phyloP scores from a whole-genome alignment of 1,140 invertebrate genomes.

The Ptiloglossa arizonensis region DNA sequence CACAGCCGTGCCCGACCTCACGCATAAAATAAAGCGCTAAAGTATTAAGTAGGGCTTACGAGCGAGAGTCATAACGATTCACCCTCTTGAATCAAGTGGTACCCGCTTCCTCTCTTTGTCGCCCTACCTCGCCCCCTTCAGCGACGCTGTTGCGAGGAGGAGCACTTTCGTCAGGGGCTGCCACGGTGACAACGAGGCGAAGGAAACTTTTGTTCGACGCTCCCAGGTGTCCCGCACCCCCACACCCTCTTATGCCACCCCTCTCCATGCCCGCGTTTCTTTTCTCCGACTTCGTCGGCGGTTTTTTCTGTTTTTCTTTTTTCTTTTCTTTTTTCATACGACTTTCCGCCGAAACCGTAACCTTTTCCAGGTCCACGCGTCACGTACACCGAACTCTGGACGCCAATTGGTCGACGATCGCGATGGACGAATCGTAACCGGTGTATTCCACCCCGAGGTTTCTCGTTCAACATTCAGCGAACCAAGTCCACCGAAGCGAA shows the following conservation, averaged over 20 bases:
- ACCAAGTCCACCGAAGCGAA: too few species aligned
- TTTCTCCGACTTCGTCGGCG: neutral
- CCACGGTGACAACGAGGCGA: slow-evolving; percentile 59
- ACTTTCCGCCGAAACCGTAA: neutral
- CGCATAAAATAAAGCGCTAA: slow-evolving; percentile 71
- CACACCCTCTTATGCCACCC: too few species aligned
- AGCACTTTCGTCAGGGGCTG: slow-evolving; percentile 45
- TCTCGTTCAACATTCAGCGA: too few species aligned
- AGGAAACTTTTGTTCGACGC: slow-evolving; percentile 63
- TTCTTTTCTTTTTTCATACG: neutral
- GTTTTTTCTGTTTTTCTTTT: neutral
- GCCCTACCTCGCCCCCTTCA: slow-evolving; percentile 6
- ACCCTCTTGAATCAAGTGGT: slow-evolving; percentile 71
- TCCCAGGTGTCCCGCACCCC: slow-evolving; percentile 48
- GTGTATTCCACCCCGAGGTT: too few species aligned
- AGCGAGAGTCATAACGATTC: slow-evolving; percentile 72
- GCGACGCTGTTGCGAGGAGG: slow-evolving; percentile 18
- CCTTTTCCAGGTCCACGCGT: too few species aligned
- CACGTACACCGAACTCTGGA: too few species aligned
- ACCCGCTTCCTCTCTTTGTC: slow-evolving; percentile 47
- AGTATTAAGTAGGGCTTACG: slow-evolving; percentile 73
- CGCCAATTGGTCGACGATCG: neutral
- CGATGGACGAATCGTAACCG: too few species aligned
- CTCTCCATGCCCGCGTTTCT: neutral
- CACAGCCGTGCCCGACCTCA: slow-evolving; percentile 61